Base-by-base conservation (phyloP, 1,140 invertebrate genomes). In the Palaemon carinicauda region DNA sequence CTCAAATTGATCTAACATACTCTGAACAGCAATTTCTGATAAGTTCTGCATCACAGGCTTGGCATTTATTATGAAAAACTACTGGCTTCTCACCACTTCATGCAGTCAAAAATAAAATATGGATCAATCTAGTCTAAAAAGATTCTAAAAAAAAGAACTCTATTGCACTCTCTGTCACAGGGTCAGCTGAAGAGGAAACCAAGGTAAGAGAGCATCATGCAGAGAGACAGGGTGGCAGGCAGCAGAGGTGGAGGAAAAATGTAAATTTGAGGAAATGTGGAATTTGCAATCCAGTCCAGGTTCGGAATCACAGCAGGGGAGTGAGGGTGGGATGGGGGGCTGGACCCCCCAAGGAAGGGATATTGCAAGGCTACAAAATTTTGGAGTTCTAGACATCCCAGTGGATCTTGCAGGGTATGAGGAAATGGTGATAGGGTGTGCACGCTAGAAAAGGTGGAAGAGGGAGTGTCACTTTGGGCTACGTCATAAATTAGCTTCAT, bases 401-500 rank as follows among this genome's bases (percentile, higher is more conserved):
- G 41, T 41, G 41, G 41, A 41, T 41, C 41, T 41, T 41, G 41
- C 41, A 41, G 41, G 78, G 50, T 29, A 56, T 80, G 31, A 14
- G 60, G 81, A 54, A 52, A 27, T 51, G 80, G 27, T 71, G 69
- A 73, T n/a, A 60, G 51, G 75, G n/a, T 86, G 83, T 86, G 83
- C 83, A 86, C 74, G 51, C 75, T 80, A 86, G 24, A 80, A 31
- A 82, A 41, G 41, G 41, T 41, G 41, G 41, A 41, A 12, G 41
- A 41, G 71, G 71, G 24, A 33, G 50, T 33, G 29, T 71, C 56
- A 56, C 53, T 53, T 69, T 53, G 74, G 83, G 83, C 83, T 51
- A 69, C 31, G 51, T 78, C 60, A 78, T 71, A 86, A 21, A 27
- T 86, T 65, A 86, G 83, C 60, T 86, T 86, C 83, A 86, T 86